Percentiles rank a stretch among this genome's conserved stretches.
phyloP scores from a whole-genome alignment of 2,797 vertebrate species.

The Eospalax fontanierii region DNA sequence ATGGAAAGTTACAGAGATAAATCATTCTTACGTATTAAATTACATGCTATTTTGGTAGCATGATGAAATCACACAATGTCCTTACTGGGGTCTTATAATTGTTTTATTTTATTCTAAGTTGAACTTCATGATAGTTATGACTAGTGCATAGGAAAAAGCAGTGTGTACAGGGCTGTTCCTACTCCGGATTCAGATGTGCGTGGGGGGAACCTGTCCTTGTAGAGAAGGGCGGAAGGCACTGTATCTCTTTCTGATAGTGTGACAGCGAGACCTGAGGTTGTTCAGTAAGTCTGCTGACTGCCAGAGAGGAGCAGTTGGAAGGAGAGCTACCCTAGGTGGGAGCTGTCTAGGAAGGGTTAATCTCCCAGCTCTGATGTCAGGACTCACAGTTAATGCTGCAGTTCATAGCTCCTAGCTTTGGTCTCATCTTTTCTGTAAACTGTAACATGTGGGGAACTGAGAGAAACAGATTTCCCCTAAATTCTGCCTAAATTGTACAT shows the following conservation, averaged over 20 bases:
- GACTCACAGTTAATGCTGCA: not conserved
- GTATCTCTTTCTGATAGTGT: not conserved
- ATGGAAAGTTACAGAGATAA: not conserved
- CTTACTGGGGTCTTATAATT: not conserved
- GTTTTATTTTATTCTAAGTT: not conserved
- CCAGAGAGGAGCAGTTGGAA: not conserved
- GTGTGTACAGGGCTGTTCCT: not conserved
- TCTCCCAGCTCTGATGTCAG: not conserved
- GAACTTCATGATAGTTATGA: not conserved
- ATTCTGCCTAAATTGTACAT: not conserved
- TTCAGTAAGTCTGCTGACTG: not conserved
- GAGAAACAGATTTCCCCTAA: not conserved
- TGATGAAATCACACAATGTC: not conserved
- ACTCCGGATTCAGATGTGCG: not conserved
- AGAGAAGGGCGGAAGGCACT: not conserved
- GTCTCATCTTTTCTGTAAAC: not conserved
- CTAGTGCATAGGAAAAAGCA: not conserved
- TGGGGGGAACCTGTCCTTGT: not conserved
- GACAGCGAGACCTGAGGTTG: not conserved
- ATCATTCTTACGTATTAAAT: not conserved
- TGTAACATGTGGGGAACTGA: not conserved
- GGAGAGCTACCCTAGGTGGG: not conserved
- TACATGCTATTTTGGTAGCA: not conserved
- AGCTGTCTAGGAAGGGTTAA: not conserved
- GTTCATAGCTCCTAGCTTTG: not conserved